These are phyloP conservation scores for Muscicapa comitata DNA, from an alignment of 2,797 vertebrate species.

Conservation along the genomic window DNA sequence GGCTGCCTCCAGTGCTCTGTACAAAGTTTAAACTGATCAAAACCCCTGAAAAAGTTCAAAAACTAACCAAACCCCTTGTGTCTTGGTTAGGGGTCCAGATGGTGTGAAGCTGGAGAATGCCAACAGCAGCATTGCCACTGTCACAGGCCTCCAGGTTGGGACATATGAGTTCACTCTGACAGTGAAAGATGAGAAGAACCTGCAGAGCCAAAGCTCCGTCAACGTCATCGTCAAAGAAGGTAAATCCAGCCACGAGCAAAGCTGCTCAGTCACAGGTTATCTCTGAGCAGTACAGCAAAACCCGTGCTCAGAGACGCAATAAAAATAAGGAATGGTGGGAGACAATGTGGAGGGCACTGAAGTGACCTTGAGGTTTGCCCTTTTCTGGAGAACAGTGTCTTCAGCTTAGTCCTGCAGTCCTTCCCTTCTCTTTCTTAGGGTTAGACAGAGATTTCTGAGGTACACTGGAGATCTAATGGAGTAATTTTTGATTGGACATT, in stretches of 20 bases:
- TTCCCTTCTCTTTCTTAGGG: neutral
- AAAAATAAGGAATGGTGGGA: neutral
- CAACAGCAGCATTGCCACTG: constrained; percentile 84
- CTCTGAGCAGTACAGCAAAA: neutral
- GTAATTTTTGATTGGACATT: neutral
- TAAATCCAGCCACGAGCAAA: neutral
- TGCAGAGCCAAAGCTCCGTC: constrained; percentile 87
- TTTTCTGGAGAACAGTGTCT: neutral
- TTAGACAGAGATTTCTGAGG: neutral
- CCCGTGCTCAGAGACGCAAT: neutral
- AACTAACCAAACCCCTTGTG: neutral
- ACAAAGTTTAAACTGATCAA: neutral
- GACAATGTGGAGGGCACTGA: neutral
- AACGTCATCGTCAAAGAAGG: constrained; percentile 93
- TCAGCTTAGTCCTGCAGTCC: neutral
- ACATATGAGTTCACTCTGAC: constrained; percentile 89
- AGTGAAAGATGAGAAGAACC: constrained; percentile 89
- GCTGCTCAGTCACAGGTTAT: neutral
- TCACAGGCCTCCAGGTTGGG: constrained; percentile 90
- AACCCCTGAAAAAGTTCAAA: neutral
- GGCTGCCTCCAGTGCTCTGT: neutral
- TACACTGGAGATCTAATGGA: neutral
- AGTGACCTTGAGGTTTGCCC: neutral
- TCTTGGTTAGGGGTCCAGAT: constrained; percentile 83
- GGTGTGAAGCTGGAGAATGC: constrained; percentile 91